phyloP scores from a whole-genome alignment of 2,797 vertebrate genomes.

The Geotrypetes seraphini region DNA sequence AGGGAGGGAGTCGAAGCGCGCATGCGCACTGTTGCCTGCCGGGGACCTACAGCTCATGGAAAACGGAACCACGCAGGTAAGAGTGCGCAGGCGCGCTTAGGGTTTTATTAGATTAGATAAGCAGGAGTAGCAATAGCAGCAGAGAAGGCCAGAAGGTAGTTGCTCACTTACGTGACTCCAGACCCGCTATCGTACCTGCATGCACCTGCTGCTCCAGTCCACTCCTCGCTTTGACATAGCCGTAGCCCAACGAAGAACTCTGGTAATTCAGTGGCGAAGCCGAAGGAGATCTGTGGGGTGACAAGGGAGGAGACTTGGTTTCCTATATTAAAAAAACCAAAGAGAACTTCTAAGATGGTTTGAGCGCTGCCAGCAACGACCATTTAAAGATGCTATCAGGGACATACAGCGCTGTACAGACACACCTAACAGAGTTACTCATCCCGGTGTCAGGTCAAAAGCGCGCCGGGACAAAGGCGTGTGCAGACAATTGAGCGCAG shows the following conservation, averaged over 20 bases:
- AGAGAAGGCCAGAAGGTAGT: not conserved
- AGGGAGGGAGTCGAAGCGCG: too few relatives aligned
- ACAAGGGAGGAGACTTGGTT: constrained; percentile 56
- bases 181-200: constrained; percentile 50
- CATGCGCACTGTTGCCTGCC: too few relatives aligned
- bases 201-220: constrained; percentile 59
- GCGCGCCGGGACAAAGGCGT: too few relatives aligned
- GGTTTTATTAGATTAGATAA: too few relatives aligned
- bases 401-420: constrained; percentile 3
- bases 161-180: not conserved
- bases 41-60: too few relatives aligned
- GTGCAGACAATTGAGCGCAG: too few relatives aligned
- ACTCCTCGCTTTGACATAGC: constrained; percentile 61
- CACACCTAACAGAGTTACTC: too few relatives aligned
- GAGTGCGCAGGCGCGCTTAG: too few relatives aligned
- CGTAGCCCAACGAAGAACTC: constrained; percentile 49
- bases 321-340: constrained; percentile 57
- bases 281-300: constrained; percentile 68
- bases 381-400: not conserved
- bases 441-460: too few relatives aligned
- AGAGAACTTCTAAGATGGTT: constrained; percentile 14
- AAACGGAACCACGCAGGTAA: too few relatives aligned
- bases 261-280: constrained; percentile 65
- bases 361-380: constrained; percentile 2
- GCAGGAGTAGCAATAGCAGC: too few relatives aligned